Evolutionary conservation across 2,888 invertebrate genomes (phyloP).

Genomic region (Amphimallon solstitiale): DNA sequence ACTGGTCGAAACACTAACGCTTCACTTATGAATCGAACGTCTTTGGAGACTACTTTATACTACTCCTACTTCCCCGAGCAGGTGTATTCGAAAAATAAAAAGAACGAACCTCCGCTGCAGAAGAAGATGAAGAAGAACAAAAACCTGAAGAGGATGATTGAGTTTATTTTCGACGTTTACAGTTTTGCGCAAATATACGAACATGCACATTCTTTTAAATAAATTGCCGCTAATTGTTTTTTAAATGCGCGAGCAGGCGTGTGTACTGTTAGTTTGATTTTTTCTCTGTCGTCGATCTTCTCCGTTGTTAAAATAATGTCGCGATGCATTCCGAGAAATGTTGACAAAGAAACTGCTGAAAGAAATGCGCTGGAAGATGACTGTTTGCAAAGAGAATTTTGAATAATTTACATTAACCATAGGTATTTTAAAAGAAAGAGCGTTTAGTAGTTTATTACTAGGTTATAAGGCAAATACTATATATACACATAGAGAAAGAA

Average conservation of each 20-base stretch:
- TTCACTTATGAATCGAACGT: conserved; percentile 38
- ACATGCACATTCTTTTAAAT: conserved; percentile 2
- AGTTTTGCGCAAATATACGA: conserved; percentile 18
- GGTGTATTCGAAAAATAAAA: background rate
- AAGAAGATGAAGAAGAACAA: background rate
- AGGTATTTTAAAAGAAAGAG: too few species aligned
- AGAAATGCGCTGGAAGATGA: too few species aligned
- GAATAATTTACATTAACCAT: too few species aligned
- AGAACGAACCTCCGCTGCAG: conserved; percentile 2
- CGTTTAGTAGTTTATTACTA: too few species aligned
- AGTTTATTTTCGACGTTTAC: conserved; percentile 3
- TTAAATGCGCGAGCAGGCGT: conserved; percentile 8
- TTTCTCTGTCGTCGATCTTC: background rate
- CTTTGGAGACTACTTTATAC: conserved; percentile 40
- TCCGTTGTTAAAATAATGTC: background rate
- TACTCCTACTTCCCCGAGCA: conserved; percentile 36
- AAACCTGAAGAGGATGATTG: background rate
- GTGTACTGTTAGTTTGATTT: conserved; percentile 9
- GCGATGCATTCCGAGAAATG: too few species aligned
- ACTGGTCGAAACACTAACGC: conserved; percentile 3
- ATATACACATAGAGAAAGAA: too few species aligned
- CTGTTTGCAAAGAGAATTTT: too few species aligned
- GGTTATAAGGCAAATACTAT: too few species aligned
- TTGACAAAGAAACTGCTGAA: too few species aligned
- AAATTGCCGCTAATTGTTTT: conserved; percentile 26